phyloP scores from a whole-genome alignment of 2,113 vertebrate species.

The Equus quagga region DNA sequence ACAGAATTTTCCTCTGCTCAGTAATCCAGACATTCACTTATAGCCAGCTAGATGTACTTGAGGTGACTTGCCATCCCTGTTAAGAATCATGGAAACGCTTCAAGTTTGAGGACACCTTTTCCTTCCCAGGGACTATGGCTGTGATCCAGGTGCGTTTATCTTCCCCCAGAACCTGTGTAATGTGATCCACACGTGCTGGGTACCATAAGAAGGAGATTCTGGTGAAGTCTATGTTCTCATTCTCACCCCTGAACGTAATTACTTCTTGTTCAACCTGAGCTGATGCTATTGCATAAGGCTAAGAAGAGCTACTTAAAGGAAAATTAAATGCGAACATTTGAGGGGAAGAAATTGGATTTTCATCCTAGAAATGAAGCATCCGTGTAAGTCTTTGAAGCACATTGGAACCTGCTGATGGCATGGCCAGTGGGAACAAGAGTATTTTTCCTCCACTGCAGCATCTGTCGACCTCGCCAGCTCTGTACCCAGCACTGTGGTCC shows the following conservation, averaged over 20 bases:
- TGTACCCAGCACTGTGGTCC: not conserved
- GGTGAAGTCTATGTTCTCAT: not conserved
- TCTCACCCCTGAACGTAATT: not conserved
- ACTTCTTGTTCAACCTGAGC: not conserved
- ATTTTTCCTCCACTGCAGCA: not conserved
- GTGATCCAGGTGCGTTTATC: not conserved
- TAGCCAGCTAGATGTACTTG: not conserved
- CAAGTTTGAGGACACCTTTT: not conserved
- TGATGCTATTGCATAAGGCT: not conserved
- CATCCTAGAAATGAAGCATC: not conserved
- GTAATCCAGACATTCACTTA: not conserved
- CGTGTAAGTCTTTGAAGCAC: not conserved
- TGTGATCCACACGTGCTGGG: rapidly evolving
- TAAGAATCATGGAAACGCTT: not conserved
- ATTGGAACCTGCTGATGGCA: not conserved
- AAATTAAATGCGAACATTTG: not conserved
- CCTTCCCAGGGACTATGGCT: not conserved
- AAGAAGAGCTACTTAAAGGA: not conserved
- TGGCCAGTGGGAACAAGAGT: not conserved
- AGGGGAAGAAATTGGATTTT: not conserved
- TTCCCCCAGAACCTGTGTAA: not conserved
- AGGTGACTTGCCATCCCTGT: not conserved
- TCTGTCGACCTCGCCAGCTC: not conserved
- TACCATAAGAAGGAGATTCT: not conserved
- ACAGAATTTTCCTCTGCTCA: not conserved